Percentiles rank a stretch among this genome's conserved stretches.
Conservation (phyloP, 1,140 invertebrate genomes). For the Drosophila yakuba region DNA sequence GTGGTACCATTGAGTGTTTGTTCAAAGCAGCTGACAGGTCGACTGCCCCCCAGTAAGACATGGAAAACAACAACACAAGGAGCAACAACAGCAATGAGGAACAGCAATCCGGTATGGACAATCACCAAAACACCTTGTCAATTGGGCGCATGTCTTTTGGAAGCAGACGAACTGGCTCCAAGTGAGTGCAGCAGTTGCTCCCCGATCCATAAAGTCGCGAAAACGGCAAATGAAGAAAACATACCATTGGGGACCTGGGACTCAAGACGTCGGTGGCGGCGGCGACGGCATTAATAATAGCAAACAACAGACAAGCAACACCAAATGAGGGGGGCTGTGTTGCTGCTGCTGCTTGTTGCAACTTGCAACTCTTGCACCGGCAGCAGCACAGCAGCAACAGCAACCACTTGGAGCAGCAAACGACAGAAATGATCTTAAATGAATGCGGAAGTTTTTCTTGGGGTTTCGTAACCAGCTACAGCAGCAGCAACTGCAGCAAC, state of each 20-base stretch:
- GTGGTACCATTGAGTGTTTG: background rate
- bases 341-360: constrained; percentile 48
- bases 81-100: constrained; percentile 33
- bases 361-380: constrained; percentile 67
- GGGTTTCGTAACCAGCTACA: constrained; percentile 84
- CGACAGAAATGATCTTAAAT: constrained; percentile 84
- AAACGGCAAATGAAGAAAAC: constrained; percentile 53
- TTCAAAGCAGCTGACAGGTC: constrained; percentile 24
- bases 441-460: constrained; percentile 85
- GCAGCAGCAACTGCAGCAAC: constrained; percentile 44
- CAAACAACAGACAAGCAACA: constrained; percentile 71
- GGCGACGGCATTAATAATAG: constrained; percentile 75
- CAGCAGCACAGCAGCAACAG: constrained; percentile 57
- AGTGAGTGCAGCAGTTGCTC: constrained; percentile 51
- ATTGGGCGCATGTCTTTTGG: constrained; percentile 61
- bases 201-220: constrained; percentile 77
- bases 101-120: constrained; percentile 46
- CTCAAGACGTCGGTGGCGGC: constrained; percentile 23
- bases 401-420: constrained; percentile 76
- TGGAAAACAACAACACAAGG: constrained; percentile 5
- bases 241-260: constrained; percentile 23
- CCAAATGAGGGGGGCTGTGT: constrained; percentile 73
- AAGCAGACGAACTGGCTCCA: constrained; percentile 58
- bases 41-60: constrained; percentile 33
- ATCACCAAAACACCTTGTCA: constrained; percentile 61